phyloP scores from a whole-genome alignment of 2,113 vertebrate genomes.

The Antennarius striatus region DNA sequence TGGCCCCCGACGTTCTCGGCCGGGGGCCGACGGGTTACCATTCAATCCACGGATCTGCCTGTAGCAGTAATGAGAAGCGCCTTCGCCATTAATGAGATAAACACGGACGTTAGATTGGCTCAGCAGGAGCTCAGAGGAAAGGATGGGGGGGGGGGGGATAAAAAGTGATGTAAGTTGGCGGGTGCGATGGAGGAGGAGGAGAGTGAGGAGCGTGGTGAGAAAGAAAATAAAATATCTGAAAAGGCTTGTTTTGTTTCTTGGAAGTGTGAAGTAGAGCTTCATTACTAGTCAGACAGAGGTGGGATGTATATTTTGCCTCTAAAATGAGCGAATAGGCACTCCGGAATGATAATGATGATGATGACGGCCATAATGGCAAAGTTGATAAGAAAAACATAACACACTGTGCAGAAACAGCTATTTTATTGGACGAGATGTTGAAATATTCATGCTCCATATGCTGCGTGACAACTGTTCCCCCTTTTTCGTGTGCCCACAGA shows the following conservation, averaged over 20 bases:
- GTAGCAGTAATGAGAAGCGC: constrained; percentile 61
- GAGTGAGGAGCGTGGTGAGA: constrained; percentile 15
- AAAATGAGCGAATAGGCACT: constrained; percentile 10
- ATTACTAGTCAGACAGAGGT: constrained; percentile 29
- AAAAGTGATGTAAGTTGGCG: constrained; percentile 14
- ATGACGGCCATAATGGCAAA: constrained; percentile 20
- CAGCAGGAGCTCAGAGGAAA: constrained; percentile 41
- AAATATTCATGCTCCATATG: constrained; percentile 60
- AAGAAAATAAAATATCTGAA: constrained; percentile 46
- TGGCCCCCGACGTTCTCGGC: constrained; percentile 3
- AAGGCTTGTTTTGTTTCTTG: constrained; percentile 28
- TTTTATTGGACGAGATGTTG: constrained; percentile 40
- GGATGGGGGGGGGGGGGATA: constrained; percentile 22
- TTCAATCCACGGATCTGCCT: constrained; percentile 65
- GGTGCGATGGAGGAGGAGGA: constrained; percentile 22
- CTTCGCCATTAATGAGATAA: constrained; percentile 74
- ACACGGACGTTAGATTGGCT: constrained; percentile 74
- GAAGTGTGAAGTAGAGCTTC: constrained; percentile 32
- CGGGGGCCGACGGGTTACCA: constrained; percentile 54
- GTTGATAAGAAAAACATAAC: constrained; percentile 36
- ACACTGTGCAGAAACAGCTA: constrained; percentile 23
- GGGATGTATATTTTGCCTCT: constrained; percentile 28
- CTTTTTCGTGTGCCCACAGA: no score
- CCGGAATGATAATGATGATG: constrained; percentile 31
- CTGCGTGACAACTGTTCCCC: constrained; percentile 12